Base-by-base conservation (phyloP, 2,797 vertebrate genomes). In the Amniataba percoides region DNA sequence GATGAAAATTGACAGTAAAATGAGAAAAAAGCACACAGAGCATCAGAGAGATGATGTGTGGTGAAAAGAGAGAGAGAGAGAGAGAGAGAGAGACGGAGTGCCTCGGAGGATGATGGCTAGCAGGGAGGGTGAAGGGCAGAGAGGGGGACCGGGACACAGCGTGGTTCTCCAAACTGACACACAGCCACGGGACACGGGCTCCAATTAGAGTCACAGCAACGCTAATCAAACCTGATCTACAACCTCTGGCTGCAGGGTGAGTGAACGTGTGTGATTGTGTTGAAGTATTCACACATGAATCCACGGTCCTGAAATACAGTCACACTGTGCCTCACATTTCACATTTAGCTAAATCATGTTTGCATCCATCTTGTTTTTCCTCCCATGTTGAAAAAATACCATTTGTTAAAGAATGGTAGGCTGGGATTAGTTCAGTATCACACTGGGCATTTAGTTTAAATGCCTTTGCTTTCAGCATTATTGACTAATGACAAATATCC, bases 151-250 rank as follows among this genome's bases (percentile, higher is more conserved):
- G 67, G 59, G 62, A n/a, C 82, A 71, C 90, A 92, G 90, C 70
- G 4, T 88, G 90, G 69, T 46, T 56, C 86, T 87, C 79, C 77
- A 86, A 72, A 77, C 82, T 87, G 87, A 91, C 90, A 88, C 87
- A 92, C 83, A 87, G 89, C 92, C 90, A 90, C 82, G 46, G 91
- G 92, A 93, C 87, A 92, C 63, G 27, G 25, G 66, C 72, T 90
- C 85, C 86, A 94, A 92, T 94, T 92, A 94, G 88, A 89, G 79
- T 78, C 88, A 82, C 74, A 76, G 80, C 77, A 84, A 81, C 82
- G 74, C 89, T 94, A 94, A 94, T 94, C 90, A 93, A 88, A 90
- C 63, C 87, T 90, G 93, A 94, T 91, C 80, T 85, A 69, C 83
- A 87, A 90, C 70, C 87, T 88, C 90, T 88, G 80, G 79, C 85